Evolutionary conservation across 2,797 vertebrate species (phyloP), one percentile per base, ranked within the genome.

Genomic region (Anguilla marmorata): DNA sequence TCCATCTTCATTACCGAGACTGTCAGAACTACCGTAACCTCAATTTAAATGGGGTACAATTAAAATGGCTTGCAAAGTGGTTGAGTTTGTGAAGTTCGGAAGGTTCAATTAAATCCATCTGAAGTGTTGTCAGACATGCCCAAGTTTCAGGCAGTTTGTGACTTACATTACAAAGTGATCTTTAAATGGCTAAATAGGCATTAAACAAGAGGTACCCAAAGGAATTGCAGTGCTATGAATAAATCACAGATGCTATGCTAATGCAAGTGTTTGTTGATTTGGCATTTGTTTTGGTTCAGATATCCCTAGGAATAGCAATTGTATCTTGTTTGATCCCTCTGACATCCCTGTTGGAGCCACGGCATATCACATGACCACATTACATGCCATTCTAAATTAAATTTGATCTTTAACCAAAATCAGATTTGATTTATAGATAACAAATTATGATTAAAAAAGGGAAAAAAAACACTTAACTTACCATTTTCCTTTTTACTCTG

Each of bases 1-100:
- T 79, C 74, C 19, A 45, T 79, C 33, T 79, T 79, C 74, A 79
- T 79, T 79, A 79, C 37, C 37, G 2, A 45, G 37, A 21, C 37
- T 79, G 74, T 41, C 74, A 79, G 74, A 79, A 27, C 74, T 41
- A 19, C 74, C 45, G 16, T 79, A 41, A 79, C 74, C 74, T 79
- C 33, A 45, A 79, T 41, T 79, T 79, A 79, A 79, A 45, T 79
- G 33, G 74, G 33, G 74, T 37, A 41, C 37, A 16, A 41, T 19
- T 33, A 21, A 79, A 41, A 45, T 2, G 33, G 74, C 74, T 79
- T 21, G 16, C 74, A 79, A 37, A 79, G 33, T 79, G 37, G 33
- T 41, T 45, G 16, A 79, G 37, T 45, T 79, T 41, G 33, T 37
- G 4, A 41, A 79, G 74, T 79, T 74, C 14, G 69, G 69, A 74